These are phyloP conservation scores for Micronycteris hirsuta DNA, from an alignment of 2,113 vertebrate genomes.

Conservation along the genomic window DNA sequence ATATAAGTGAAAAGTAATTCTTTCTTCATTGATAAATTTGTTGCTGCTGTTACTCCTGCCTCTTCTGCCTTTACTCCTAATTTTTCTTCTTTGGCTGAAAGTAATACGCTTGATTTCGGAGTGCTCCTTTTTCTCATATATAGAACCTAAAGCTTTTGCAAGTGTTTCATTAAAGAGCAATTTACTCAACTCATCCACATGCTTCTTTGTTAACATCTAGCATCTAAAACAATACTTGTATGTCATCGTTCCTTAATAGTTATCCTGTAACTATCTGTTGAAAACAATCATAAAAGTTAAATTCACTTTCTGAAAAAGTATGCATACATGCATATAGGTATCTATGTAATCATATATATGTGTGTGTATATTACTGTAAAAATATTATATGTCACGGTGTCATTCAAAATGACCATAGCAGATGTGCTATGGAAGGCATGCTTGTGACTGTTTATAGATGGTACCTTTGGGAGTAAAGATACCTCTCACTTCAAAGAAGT, in stretches of 20 bases:
- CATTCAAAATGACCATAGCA: neutral
- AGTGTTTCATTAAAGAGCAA: neutral
- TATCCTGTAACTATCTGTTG: neutral
- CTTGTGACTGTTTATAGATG: neutral
- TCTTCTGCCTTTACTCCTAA: neutral
- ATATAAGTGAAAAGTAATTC: slow-evolving; percentile 31
- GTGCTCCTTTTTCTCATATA: neutral
- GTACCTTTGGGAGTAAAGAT: neutral
- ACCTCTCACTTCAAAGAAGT: neutral
- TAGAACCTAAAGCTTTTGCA: neutral
- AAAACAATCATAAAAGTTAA: neutral
- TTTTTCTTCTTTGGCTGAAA: slow-evolving; percentile 5
- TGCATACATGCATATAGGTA: neutral
- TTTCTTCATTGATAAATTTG: neutral
- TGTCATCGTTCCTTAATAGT: neutral
- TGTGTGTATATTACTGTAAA: neutral
- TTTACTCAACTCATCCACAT: neutral
- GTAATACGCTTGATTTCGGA: neutral
- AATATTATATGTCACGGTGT: neutral
- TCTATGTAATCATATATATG: neutral
- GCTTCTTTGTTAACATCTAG: neutral
- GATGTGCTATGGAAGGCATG: neutral
- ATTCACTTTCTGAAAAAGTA: neutral
- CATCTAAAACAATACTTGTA: neutral
- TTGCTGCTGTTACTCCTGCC: neutral